These are phyloP conservation scores for Galerucella calmariensis DNA, from an alignment of 2,888 invertebrate species.

Conservation along the genomic window DNA sequence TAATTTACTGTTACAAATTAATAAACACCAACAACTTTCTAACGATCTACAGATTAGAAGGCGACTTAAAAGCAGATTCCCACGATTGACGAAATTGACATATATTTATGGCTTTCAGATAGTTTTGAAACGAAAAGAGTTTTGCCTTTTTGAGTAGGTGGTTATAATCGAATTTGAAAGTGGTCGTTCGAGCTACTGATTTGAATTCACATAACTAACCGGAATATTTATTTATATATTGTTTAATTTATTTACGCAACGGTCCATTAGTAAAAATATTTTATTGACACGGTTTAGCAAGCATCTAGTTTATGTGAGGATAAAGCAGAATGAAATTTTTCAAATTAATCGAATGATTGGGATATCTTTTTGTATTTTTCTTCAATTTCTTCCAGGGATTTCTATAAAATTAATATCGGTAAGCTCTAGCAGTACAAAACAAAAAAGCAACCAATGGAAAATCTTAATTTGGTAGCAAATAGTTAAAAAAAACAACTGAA, in stretches of 20 bases:
- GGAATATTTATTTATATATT: not conserved
- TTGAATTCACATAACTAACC: constrained; percentile 4
- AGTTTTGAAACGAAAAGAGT: not conserved
- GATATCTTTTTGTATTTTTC: too few relatives aligned
- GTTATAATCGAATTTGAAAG: constrained; percentile 4
- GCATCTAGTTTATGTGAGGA: not conserved
- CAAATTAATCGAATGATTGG: too few relatives aligned
- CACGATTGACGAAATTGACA: constrained; percentile 34
- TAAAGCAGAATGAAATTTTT: not conserved
- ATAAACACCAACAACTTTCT: constrained; percentile 30
- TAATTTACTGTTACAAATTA: constrained; percentile 31
- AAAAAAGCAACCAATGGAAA: too few relatives aligned
- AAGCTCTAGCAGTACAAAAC: too few relatives aligned
- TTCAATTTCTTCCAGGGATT: too few relatives aligned
- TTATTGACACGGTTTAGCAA: not conserved
- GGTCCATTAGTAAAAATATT: not conserved
- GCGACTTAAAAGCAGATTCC: constrained; percentile 26
- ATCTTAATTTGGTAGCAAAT: too few relatives aligned
- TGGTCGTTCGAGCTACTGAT: not conserved
- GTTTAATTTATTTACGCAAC: not conserved
- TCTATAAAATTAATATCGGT: too few relatives aligned
- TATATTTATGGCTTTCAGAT: constrained; percentile 30
- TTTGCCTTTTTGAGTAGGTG: constrained; percentile 27
- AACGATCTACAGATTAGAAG: constrained; percentile 27
- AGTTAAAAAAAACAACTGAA: too few relatives aligned